phyloP scores from a whole-genome alignment of 2,113 vertebrate genomes.

The Dicaeum eximium region DNA sequence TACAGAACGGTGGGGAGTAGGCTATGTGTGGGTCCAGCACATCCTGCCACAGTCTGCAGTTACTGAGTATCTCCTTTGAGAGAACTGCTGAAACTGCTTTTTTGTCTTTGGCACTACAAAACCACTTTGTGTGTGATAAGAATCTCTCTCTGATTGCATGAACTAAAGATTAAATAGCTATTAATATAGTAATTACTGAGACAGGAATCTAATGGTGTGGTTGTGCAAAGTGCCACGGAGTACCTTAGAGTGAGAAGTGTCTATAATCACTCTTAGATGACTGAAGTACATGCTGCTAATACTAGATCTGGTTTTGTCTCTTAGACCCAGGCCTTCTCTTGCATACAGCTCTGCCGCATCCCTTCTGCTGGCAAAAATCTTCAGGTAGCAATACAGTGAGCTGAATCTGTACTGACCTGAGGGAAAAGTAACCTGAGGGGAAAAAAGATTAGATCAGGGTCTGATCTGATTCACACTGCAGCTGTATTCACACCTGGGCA shows the following conservation, averaged over 20 bases:
- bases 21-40: background rate
- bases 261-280: background rate
- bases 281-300: background rate
- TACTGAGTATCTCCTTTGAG: background rate
- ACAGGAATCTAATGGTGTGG: background rate
- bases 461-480: background rate
- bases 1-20: background rate
- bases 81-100: background rate
- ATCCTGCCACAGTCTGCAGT: accelerated
- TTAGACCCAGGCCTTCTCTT: background rate
- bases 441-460: background rate
- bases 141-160: background rate
- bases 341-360: background rate
- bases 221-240: background rate
- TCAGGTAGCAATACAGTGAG: background rate
- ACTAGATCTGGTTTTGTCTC: background rate
- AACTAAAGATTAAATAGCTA: slow-evolving; percentile 6
- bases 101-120: background rate
- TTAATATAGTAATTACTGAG: slow-evolving; percentile 1
- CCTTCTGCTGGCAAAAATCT: background rate
- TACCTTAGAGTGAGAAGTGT: background rate
- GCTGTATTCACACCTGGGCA: background rate
- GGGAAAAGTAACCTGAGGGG: background rate
- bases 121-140: background rate
- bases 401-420: background rate